phyloP scores from a whole-genome alignment of 2,888 invertebrate genomes.

The Epistrophella euchroma region DNA sequence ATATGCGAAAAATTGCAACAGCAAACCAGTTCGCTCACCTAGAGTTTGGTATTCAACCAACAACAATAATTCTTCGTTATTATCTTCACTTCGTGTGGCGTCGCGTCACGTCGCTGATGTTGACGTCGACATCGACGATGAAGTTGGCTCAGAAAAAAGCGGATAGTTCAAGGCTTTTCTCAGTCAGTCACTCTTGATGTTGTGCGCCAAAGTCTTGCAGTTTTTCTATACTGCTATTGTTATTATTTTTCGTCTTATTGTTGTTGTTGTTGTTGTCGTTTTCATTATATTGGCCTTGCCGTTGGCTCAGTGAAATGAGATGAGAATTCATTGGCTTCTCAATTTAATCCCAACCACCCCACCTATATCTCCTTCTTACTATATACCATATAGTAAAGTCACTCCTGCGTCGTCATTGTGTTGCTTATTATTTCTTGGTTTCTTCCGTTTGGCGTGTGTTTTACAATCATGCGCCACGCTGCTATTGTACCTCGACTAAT shows the following conservation, averaged over 20 bases:
- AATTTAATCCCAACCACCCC: background rate
- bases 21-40: slow-evolving; percentile 51
- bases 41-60: slow-evolving; percentile 18
- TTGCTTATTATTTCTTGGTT: slow-evolving; percentile 12
- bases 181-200: slow-evolving; percentile 50
- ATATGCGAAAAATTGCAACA: slow-evolving; percentile 54
- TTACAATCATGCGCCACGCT: background rate
- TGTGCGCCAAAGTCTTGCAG: slow-evolving; percentile 24
- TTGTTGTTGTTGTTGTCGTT: slow-evolving; percentile 31
- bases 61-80: slow-evolving; percentile 14
- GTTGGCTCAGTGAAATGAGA: slow-evolving; percentile 50
- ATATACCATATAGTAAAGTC: background rate
- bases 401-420: background rate
- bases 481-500: slow-evolving; percentile 37
- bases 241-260: slow-evolving; percentile 20
- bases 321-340: slow-evolving; percentile 56
- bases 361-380: background rate
- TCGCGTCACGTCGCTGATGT: background rate
- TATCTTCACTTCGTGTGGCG: background rate
- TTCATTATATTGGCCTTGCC: slow-evolving; percentile 49
- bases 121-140: slow-evolving; percentile 15
- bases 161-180: slow-evolving; percentile 69
- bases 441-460: slow-evolving; percentile 55
- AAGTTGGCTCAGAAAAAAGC: slow-evolving; percentile 21
- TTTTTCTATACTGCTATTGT: slow-evolving; percentile 33